phyloP scores from a whole-genome alignment of 2,113 vertebrate genomes.

The Halcyon malimbica region DNA sequence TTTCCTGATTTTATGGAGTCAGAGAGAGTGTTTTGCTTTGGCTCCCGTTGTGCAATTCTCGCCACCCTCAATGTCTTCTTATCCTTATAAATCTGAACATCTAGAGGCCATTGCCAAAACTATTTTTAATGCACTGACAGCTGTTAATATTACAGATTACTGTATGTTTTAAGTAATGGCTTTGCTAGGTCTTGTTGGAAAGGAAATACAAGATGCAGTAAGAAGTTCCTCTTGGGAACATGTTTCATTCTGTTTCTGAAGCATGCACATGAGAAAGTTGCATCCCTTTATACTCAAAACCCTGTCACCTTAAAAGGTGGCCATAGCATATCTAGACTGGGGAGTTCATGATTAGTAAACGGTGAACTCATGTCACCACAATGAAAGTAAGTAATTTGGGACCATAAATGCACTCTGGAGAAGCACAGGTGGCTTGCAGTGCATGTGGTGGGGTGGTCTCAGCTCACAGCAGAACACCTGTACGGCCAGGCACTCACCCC shows the following conservation, averaged over 20 bases:
- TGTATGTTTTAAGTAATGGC: neutral
- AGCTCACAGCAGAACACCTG: neutral
- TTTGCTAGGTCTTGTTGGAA: neutral
- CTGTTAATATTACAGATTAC: conserved; percentile 24
- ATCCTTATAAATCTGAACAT: conserved; percentile 24
- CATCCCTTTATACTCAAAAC: neutral
- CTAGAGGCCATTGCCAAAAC: conserved; percentile 13
- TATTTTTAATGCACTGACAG: conserved; percentile 7
- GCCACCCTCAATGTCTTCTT: neutral
- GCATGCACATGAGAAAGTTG: neutral
- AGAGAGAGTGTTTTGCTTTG: neutral
- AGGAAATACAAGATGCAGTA: neutral
- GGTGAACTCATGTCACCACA: neutral
- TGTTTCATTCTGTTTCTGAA: neutral
- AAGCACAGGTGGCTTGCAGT: neutral
- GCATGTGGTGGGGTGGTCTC: neutral
- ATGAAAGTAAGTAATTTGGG: neutral
- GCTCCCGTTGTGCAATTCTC: neutral
- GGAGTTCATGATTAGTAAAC: neutral
- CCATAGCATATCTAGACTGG: neutral
- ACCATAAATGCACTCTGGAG: neutral
- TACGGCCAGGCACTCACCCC: neutral
- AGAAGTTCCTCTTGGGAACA: neutral
- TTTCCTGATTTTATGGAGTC: conserved; percentile 57
- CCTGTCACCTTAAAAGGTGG: neutral